A percentile compares a stretch with the other conserved stretches of the same genome.
These are phyloP conservation scores for Tiphia femorata DNA, from an alignment of 2,888 invertebrate species.

Conservation along the genomic window DNA sequence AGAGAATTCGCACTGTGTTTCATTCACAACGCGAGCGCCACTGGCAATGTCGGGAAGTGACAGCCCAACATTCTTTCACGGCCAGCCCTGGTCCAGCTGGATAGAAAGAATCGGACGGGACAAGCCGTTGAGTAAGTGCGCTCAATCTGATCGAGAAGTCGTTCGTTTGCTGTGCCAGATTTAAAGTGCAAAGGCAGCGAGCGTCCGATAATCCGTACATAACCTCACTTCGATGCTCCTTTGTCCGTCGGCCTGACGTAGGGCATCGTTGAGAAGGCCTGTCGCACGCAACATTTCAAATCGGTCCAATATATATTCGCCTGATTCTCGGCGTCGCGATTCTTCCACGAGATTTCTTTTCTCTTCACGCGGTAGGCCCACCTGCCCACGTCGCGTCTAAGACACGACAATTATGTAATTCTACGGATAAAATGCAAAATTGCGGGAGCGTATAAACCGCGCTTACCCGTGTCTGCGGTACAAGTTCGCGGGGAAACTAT, in stretches of 20 bases:
- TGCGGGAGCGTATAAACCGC: slow-evolving; percentile 25
- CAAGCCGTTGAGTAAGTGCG: slow-evolving; percentile 65
- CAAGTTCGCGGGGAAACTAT: slow-evolving; percentile 12
- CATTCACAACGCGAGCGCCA: slow-evolving; percentile 51
- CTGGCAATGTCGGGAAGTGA: slow-evolving; percentile 68
- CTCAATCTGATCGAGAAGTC: slow-evolving; percentile 32
- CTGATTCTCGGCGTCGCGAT: no score
- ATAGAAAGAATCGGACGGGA: slow-evolving; percentile 67
- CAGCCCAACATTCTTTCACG: slow-evolving; percentile 68
- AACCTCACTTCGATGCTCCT: slow-evolving; percentile 47
- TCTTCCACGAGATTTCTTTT: no score
- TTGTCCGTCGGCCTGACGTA: slow-evolving; percentile 23
- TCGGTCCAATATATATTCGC: slow-evolving; percentile 5
- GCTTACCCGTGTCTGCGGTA: not conserved
- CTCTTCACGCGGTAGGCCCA: no score
- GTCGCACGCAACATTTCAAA: slow-evolving; percentile 7
- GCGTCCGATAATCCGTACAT: slow-evolving; percentile 39
- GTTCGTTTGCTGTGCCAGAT: slow-evolving; percentile 18
- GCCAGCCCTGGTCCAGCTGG: slow-evolving; percentile 68
- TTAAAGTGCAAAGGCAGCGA: slow-evolving; percentile 21
- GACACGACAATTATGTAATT: slow-evolving; percentile 43
- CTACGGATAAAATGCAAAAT: slow-evolving; percentile 14
- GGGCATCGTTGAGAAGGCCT: slow-evolving; percentile 18
- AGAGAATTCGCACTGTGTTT: slow-evolving; percentile 44
- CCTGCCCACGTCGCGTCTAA: not conserved